Conservation (phyloP, 2,113 vertebrate species). For the Ictidomys tridecemlineatus region DNA sequence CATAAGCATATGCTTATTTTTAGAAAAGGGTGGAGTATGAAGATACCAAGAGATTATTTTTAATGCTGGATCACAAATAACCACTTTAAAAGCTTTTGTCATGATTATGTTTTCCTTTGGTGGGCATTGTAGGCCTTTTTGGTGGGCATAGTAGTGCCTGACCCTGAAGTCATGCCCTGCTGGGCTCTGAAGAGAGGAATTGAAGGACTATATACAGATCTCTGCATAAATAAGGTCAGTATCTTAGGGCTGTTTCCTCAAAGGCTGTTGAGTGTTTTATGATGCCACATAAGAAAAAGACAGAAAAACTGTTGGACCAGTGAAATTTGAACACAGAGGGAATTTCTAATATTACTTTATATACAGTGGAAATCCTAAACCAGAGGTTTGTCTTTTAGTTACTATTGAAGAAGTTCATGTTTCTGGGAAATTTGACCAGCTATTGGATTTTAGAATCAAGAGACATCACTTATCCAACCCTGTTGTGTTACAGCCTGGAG, state of each 20-base stretch:
- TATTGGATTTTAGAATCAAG: not conserved
- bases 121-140: conserved; percentile 92
- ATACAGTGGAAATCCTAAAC: not conserved
- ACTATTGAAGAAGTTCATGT: not conserved
- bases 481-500: not conserved
- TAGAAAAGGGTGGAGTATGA: conserved; percentile 42
- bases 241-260: not conserved
- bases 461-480: not conserved
- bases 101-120: conserved; percentile 49
- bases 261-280: not conserved
- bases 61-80: conserved; percentile 28
- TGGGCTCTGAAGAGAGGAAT: conserved; percentile 97
- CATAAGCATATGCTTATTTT: conserved; percentile 51
- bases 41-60: conserved; percentile 63
- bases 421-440: conserved; percentile 39
- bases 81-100: conserved; percentile 17
- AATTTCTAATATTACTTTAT: not conserved
- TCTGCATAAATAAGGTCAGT: conserved; percentile 94
- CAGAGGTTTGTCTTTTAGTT: not conserved
- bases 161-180: conserved; percentile 94
- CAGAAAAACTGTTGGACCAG: not conserved
- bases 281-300: not conserved
- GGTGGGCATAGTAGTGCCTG: conserved; percentile 97
- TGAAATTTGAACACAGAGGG: not conserved
- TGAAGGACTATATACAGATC: conserved; percentile 91